These are phyloP conservation scores for Ophraella communa DNA, from an alignment of 2,888 invertebrate genomes.

Conservation along the genomic window DNA sequence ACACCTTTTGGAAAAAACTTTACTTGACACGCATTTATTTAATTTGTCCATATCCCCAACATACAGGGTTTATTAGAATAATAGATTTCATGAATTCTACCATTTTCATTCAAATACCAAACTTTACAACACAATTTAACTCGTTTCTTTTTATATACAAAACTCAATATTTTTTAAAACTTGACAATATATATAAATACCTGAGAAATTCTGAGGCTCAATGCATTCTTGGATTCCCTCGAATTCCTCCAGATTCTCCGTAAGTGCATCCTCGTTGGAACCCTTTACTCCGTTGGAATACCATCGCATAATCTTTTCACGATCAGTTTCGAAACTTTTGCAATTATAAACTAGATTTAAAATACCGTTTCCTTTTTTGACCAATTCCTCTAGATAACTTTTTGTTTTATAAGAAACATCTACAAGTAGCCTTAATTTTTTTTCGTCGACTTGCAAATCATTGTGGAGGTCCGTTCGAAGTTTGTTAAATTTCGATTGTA, in stretches of 20 bases:
- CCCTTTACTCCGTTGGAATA: constrained; percentile 19
- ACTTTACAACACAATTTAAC: too few species aligned
- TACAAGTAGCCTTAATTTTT: constrained; percentile 44
- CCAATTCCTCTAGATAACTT: constrained; percentile 58
- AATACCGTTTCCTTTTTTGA: constrained; percentile 63
- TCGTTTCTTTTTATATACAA: too few species aligned
- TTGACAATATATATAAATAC: too few species aligned
- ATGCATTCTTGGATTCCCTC: background rate
- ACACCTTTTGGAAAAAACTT: too few species aligned
- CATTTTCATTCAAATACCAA: too few species aligned
- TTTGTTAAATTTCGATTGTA: constrained; percentile 34
- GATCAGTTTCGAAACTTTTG: constrained; percentile 65
- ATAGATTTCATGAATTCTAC: too few species aligned
- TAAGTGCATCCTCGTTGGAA: background rate
- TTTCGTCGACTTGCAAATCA: constrained; percentile 48
- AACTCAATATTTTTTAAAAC: too few species aligned
- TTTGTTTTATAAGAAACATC: constrained; percentile 58
- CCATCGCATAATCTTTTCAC: constrained; percentile 56
- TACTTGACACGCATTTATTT: too few species aligned
- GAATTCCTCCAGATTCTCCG: background rate
- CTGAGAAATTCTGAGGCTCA: background rate
- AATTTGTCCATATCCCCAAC: too few species aligned
- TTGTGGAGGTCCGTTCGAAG: constrained; percentile 45
- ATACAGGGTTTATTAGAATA: too few species aligned
- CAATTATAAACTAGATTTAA: constrained; percentile 63